A percentile compares a stretch with the other conserved stretches of the same genome.
Conservation (phyloP, 2,888 invertebrate genomes). For the Drosophila flavopinicola region DNA sequence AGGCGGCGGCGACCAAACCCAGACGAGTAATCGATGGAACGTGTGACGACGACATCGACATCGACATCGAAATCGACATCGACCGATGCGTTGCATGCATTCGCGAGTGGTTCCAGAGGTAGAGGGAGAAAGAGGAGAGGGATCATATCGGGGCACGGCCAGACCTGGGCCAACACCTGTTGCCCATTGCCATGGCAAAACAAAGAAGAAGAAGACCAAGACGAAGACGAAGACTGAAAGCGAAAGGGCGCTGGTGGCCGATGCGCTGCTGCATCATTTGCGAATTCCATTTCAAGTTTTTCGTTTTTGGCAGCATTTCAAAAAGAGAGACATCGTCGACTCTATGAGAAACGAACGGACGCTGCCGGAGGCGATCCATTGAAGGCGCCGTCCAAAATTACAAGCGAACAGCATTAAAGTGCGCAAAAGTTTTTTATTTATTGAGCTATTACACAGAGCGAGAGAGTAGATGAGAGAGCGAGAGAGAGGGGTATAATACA, state of each 20-base stretch:
- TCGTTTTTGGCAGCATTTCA: slow-evolving; percentile 76
- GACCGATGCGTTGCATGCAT: slow-evolving; percentile 47
- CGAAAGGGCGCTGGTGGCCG: slow-evolving; percentile 47
- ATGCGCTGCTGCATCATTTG: slow-evolving; percentile 74
- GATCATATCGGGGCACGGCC: not conserved
- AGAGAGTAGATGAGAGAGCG: not conserved
- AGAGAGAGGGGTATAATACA: not conserved
- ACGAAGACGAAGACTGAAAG: slow-evolving; percentile 24
- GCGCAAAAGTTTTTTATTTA: slow-evolving; percentile 66
- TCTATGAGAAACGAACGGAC: slow-evolving; percentile 40
- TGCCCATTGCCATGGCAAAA: slow-evolving; percentile 46
- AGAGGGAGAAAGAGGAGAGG: not conserved
- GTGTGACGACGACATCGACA: slow-evolving; percentile 49
- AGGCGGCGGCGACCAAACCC: slow-evolving; percentile 35
- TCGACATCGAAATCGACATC: too few species aligned
- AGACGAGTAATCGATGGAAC: slow-evolving; percentile 73
- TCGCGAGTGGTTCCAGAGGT: slow-evolving; percentile 37
- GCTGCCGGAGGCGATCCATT: slow-evolving; percentile 46
- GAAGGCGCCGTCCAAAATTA: slow-evolving; percentile 61
- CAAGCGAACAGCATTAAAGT: slow-evolving; percentile 71
- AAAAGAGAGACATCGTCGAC: slow-evolving; percentile 37
- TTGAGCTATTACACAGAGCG: slow-evolving; percentile 62
- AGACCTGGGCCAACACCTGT: slow-evolving; percentile 55
- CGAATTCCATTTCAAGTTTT: slow-evolving; percentile 76
- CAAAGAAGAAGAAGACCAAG: not conserved